Percentiles rank a stretch among this genome's conserved stretches.
Evolutionary conservation across 2,888 invertebrate genomes (phyloP).

Genomic region (Epirrhoe tristata): DNA sequence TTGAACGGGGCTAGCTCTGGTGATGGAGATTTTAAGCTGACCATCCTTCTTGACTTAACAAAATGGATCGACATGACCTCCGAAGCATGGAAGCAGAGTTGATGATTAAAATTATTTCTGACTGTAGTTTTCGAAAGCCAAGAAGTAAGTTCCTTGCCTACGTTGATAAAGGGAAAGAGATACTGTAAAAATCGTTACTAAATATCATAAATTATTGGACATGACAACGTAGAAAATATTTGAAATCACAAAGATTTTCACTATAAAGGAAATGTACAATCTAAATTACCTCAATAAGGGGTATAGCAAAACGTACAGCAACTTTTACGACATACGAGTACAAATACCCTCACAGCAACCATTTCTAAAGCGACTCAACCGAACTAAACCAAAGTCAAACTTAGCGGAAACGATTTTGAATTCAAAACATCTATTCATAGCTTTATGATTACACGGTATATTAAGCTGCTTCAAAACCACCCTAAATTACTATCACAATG

Average conservation of each 20-base stretch:
- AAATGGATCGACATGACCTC: no score
- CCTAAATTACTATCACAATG: conserved; percentile 58
- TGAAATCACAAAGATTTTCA: neutral
- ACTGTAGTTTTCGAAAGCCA: no score
- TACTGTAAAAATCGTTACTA: neutral
- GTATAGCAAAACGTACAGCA: no score
- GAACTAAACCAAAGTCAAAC: conserved; percentile 45
- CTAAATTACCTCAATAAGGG: neutral
- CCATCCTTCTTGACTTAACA: no score
- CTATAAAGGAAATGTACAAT: neutral
- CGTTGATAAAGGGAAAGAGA: no score
- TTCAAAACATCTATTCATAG: conserved; percentile 55
- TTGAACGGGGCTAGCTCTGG: no score
- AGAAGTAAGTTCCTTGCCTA: no score
- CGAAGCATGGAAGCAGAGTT: no score
- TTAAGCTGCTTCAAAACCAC: conserved; percentile 56
- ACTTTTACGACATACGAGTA: conserved; percentile 7
- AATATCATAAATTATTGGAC: no score
- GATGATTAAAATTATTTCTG: no score
- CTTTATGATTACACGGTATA: conserved; percentile 60
- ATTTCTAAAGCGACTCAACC: conserved; percentile 38
- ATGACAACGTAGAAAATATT: no score
- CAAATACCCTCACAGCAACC: conserved; percentile 5
- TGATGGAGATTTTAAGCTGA: no score
- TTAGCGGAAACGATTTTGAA: conserved; percentile 56